Percentiles rank a stretch among this genome's conserved stretches.
Conservation (phyloP, 1,140 invertebrate species). For the Portunus trituberculatus region DNA sequence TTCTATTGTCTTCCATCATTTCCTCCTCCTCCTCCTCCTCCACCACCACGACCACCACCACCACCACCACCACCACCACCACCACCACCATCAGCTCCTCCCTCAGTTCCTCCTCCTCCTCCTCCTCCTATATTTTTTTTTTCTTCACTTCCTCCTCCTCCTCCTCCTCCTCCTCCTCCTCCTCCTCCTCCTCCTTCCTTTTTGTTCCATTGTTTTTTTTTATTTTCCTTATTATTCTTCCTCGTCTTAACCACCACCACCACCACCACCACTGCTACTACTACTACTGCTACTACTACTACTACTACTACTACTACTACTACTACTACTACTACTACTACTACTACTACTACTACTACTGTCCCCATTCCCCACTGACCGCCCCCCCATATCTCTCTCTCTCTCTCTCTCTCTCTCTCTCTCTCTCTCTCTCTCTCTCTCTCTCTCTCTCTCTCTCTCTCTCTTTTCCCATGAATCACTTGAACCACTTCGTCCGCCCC, state of each 20-base stretch:
- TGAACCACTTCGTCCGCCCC: too few species aligned
- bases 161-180: not conserved
- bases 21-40: not conserved
- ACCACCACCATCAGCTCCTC: too few species aligned
- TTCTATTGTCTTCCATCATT: not conserved
- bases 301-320: slow-evolving; percentile 14
- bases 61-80: not conserved
- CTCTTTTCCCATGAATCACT: too few species aligned
- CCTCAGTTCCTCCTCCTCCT: not conserved
- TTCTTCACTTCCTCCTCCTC: too few species aligned
- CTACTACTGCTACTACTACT: not conserved
- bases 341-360: not conserved
- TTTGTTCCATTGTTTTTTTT: not conserved
- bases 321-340: not conserved
- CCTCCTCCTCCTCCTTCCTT: not conserved
- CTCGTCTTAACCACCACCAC: not conserved
- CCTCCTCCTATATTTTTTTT: not conserved
- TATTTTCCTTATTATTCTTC: not conserved
- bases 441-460: too few species aligned
- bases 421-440: too few species aligned
- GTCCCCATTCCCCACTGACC: not conserved
- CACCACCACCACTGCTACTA: not conserved
- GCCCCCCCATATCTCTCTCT: too few species aligned
- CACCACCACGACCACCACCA: not conserved
- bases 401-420: too few species aligned